phyloP scores from a whole-genome alignment of 2,797 vertebrate genomes.

The Psittacula echo region DNA sequence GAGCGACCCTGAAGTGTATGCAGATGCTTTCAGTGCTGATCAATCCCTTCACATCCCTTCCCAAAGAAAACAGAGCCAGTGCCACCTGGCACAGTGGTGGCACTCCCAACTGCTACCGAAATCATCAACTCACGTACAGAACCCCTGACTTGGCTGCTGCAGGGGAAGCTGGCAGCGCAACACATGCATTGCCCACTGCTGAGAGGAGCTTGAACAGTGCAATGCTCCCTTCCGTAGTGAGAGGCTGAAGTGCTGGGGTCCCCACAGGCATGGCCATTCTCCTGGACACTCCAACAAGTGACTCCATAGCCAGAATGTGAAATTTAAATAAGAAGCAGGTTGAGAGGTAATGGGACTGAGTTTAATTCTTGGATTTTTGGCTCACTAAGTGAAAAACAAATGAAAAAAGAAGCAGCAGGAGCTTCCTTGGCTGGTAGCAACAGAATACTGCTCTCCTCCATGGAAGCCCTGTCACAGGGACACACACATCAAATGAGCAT shows the following conservation, averaged over 20 bases:
- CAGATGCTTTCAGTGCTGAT: not conserved
- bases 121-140: not conserved
- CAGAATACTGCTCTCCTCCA: not conserved
- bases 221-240: fast-evolving
- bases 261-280: fast-evolving
- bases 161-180: not conserved
- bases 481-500: not conserved
- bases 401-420: not conserved
- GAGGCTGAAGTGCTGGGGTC: not conserved
- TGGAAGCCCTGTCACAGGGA: not conserved
- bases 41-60: not conserved
- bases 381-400: not conserved
- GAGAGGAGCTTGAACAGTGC: not conserved
- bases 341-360: not conserved
- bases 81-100: not conserved
- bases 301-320: not conserved
- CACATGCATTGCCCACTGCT: not conserved
- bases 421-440: not conserved
- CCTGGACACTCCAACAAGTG: not conserved
- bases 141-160: not conserved
- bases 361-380: not conserved
- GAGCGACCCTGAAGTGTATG: not conserved
- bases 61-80: not conserved
- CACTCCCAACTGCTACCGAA: not conserved
- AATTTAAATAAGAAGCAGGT: not conserved